Evolutionary conservation across 2,888 invertebrate species (phyloP), one percentile per base, ranked within the genome.

Genomic region (Dinocampus coccinellae): DNA sequence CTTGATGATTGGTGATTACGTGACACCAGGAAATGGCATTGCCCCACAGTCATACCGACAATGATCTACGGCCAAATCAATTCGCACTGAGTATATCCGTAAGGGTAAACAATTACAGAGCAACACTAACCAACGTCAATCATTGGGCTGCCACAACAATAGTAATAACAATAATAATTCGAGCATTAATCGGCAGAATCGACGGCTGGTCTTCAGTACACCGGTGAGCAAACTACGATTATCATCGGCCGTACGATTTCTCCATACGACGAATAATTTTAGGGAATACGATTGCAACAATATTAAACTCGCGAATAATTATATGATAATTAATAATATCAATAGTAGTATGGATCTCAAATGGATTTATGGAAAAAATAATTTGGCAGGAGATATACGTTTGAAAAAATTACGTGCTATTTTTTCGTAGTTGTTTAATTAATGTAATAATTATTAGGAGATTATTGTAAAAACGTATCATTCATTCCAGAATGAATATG

Each of bases 1-100:
- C 86, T 89, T 93, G 83, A 93, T 93, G 93, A 93, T 93, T 80
- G 93, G 93, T 65, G 93, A 93, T 86, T 93, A 93, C 86, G 92
- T 92, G 74, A 91, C 91, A 73, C 90, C 91, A 53, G 90, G 90
- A 69, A 89, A 88, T 80, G 89, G 89, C 74, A 89, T 90, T 80
- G 84, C 88, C 70, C 81, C 82, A 42, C 85, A 85, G 76, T 66
- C 84, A 64, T 86, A 84, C 79, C 84, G 86, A 47, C 86, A 86
- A 86, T 86, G 86, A 86, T 86, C 84, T 74, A 80, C 79, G 82
- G 81, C 80, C 76, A 81, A 82, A 76, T 77, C 80, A 72, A 78
- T 77, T 60, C 79, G 78, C 73, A 78, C 68, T 68, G 79, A 79
- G 73, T 81, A 79, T 81, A 78, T 74, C 72, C 80, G 82, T 74